Base-by-base conservation (phyloP, 2,888 invertebrate species). In the Cylindroiulus punctatus region DNA sequence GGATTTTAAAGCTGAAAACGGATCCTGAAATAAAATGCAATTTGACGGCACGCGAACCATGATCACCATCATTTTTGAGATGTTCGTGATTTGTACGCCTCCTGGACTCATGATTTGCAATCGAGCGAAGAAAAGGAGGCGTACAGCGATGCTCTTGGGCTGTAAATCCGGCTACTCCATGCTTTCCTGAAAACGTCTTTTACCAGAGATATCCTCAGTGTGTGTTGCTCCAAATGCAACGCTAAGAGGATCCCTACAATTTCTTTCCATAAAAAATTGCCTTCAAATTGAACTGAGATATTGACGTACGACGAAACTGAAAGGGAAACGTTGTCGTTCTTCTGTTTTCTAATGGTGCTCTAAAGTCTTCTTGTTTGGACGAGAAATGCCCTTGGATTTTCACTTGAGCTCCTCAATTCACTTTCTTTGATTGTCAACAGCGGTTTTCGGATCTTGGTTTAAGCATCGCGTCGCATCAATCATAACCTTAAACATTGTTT, bases 1-100 rank as follows among this genome's bases (percentile, higher is more conserved):
- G 76, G 30, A 30, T 76, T 76, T 76, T 76, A 76, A 76, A 76
- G 76, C 76, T 76, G 76, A 76, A 76, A 76, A 76, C 76, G 76
- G 22, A 8, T 26, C 76, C 30, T 30, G 12, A 14, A 76, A 76
- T 14, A 76, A n/a, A n/a, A 76, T 30, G 76, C 76, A 76, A 30
- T 76, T 76, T 76, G 76, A 8, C 30, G 22, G 76, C 26, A 7
- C 30, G 76, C 12, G 30, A 76, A 12, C 22, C 2, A 57, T 17
- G 57, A 57, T 44, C 44, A 8, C 44, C 4, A 44, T 8, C 7
- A 26, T 22, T 76, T 76, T 76, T 76, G 30, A 76, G 22, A 76
- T 30, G 76, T 76, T 65, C 12, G 76, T 22, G 14, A 5, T 30
- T 30, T 76, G 76, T 76, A 76, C 5, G 30, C 22, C 76, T 26